Evolutionary conservation across 2,888 invertebrate genomes (phyloP).

Genomic region (Elmis aenea): DNA sequence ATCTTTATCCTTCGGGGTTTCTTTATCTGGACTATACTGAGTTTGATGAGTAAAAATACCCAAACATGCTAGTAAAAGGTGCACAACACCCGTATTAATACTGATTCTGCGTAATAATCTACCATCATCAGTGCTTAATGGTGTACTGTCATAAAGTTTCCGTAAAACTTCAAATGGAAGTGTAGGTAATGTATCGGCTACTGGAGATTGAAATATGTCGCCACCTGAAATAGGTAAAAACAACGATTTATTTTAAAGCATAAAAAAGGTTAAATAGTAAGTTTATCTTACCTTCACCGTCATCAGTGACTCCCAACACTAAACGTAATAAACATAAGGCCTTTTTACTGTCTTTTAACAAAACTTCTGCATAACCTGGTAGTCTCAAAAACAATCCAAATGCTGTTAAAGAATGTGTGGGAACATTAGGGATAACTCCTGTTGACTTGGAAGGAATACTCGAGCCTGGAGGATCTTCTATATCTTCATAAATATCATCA

Average conservation of each 20-base stretch:
- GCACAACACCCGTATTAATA: constrained; percentile 78
- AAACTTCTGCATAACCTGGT: constrained; percentile 85
- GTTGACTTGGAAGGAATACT: constrained; percentile 50
- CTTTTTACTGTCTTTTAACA: constrained; percentile 75
- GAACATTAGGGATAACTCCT: constrained; percentile 60
- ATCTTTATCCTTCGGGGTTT: constrained; percentile 35
- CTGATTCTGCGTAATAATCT: constrained; percentile 69
- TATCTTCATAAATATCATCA: constrained; percentile 59
- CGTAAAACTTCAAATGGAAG: constrained; percentile 77
- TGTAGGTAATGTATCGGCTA: constrained; percentile 64
- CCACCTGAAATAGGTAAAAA: constrained; percentile 41
- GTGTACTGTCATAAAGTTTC: constrained; percentile 70
- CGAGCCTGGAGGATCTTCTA: constrained; percentile 52
- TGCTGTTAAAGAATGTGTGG: constrained; percentile 86
- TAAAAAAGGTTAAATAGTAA: background rate
- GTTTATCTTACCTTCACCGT: constrained; percentile 71
- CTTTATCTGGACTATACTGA: constrained; percentile 43
- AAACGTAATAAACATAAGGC: constrained; percentile 83
- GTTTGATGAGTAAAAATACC: constrained; percentile 84
- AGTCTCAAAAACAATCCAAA: constrained; percentile 84
- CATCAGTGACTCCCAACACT: constrained; percentile 85
- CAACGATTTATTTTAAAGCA: background rate
- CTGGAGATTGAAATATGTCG: constrained; percentile 65
- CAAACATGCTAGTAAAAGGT: constrained; percentile 80
- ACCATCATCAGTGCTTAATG: constrained; percentile 71